These are phyloP conservation scores for Aurelia coerulea DNA, from an alignment of 30 jellyfish, hydroid and myxozoan genomes.

Conservation along the genomic window DNA sequence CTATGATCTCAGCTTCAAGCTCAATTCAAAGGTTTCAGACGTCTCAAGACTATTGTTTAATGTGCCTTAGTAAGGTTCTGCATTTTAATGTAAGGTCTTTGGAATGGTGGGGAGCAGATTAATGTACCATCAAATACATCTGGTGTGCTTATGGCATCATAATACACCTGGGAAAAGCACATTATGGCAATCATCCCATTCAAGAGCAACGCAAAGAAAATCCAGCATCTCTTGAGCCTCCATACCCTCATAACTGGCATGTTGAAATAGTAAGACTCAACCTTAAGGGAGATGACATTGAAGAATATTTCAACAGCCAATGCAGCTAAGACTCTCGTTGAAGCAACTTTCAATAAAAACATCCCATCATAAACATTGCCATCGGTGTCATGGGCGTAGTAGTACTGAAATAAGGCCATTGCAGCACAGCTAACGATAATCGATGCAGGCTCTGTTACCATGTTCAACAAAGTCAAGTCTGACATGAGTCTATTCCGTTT, in stretches of 20 bases:
- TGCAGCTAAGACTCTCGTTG: slow-evolving; percentile 36
- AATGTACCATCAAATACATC: slow-evolving; percentile 73
- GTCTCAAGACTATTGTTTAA: too few relatives aligned
- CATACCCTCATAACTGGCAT: slow-evolving; percentile 72
- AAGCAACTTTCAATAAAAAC: slow-evolving; percentile 20
- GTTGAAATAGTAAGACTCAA: slow-evolving; percentile 65
- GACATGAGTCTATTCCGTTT: slow-evolving; percentile 62
- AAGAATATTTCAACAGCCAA: slow-evolving; percentile 44
- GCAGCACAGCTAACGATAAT: slow-evolving; percentile 49
- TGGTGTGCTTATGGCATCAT: slow-evolving; percentile 53
- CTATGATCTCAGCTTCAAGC: too few relatives aligned
- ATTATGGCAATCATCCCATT: slow-evolving; percentile 47
- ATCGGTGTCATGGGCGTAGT: slow-evolving; percentile 31
- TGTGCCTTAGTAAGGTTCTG: too few relatives aligned
- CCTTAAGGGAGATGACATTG: slow-evolving; percentile 48
- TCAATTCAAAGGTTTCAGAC: too few relatives aligned
- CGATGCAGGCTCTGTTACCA: slow-evolving; percentile 63
- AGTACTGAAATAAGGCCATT: slow-evolving; percentile 36
- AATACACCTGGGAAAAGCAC: slow-evolving; percentile 61
- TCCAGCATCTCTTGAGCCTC: slow-evolving; percentile 37
- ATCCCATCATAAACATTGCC: slow-evolving; percentile 11
- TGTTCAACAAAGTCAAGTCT: slow-evolving; percentile 47
- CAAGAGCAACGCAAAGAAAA: slow-evolving; percentile 15
- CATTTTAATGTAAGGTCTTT: slow-evolving; percentile 29
- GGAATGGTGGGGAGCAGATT: slow-evolving; percentile 56